phyloP scores from a whole-genome alignment of 2,113 vertebrate genomes.

The Corydoras sp. region DNA sequence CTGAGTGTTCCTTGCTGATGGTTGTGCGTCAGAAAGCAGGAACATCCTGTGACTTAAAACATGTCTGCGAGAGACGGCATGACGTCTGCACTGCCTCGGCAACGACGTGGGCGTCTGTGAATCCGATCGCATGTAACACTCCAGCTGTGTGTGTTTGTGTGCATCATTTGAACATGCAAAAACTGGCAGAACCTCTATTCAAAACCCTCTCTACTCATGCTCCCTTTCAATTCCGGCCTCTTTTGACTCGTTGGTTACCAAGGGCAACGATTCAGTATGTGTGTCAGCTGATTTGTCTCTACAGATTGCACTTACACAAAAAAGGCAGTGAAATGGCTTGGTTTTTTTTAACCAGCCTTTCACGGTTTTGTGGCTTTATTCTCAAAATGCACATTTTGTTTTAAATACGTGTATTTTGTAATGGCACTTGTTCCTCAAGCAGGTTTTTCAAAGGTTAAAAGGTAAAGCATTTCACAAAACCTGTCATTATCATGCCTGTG shows the following conservation, averaged over 20 bases:
- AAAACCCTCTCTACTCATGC: conserved; percentile 27
- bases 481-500: too few relatives aligned
- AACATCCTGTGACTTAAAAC: conserved; percentile 28
- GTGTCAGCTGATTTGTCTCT: conserved; percentile 46
- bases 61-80: conserved; percentile 38
- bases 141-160: background rate
- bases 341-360: conserved; percentile 40
- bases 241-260: conserved; percentile 60
- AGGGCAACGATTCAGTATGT: conserved; percentile 53
- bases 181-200: conserved; percentile 1
- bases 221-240: conserved; percentile 51
- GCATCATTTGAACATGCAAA: background rate
- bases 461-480: background rate
- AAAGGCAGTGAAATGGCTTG: conserved; percentile 35
- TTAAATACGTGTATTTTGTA: background rate
- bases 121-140: conserved; percentile 44
- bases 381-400: background rate
- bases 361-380: conserved; percentile 40
- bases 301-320: conserved; percentile 37
- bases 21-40: conserved; percentile 46
- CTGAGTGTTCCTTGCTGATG: conserved; percentile 27
- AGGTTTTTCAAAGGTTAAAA: background rate
- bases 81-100: conserved; percentile 52
- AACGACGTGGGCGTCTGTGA: conserved; percentile 54
- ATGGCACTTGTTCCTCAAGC: background rate